Conservation (phyloP, 2,113 vertebrate genomes). For the Mirounga angustirostris region DNA sequence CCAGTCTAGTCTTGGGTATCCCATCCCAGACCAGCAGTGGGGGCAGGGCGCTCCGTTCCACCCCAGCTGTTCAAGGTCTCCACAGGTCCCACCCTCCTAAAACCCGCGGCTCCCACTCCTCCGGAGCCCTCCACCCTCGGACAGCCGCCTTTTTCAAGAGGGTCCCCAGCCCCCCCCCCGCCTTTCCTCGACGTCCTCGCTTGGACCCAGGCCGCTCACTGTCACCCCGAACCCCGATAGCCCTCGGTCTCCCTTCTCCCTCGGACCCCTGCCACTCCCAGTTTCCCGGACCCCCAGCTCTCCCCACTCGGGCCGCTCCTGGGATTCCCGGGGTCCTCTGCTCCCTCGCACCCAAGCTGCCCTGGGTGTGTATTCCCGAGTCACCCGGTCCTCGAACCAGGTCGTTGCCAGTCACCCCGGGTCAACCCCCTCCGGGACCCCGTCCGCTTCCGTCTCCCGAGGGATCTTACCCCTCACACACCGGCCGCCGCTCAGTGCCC, state of each 20-base stretch:
- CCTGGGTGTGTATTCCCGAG: neutral
- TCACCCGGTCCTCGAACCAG: neutral
- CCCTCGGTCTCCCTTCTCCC: neutral
- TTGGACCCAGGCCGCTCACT: neutral
- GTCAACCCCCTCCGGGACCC: neutral
- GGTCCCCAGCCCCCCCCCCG: neutral
- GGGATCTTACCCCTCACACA: neutral
- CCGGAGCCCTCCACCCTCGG: neutral
- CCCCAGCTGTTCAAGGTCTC: constrained; percentile 27
- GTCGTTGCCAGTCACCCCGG: neutral
- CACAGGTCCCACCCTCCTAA: neutral
- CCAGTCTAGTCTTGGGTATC: constrained; percentile 32
- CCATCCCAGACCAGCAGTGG: neutral
- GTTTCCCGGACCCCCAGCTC: neutral
- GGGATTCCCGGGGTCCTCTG: neutral
- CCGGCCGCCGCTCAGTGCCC: neutral
- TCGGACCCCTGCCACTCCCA: constrained; percentile 51
- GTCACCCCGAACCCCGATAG: neutral
- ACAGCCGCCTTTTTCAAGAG: neutral
- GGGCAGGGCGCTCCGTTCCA: constrained; percentile 43
- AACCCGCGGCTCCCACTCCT: neutral
- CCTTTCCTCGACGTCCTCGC: neutral
- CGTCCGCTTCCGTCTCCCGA: constrained; percentile 32
- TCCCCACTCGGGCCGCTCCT: neutral
- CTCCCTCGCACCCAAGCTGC: neutral